Conservation (phyloP, 1,140 invertebrate species). For the Macrobrachium nipponense region DNA sequence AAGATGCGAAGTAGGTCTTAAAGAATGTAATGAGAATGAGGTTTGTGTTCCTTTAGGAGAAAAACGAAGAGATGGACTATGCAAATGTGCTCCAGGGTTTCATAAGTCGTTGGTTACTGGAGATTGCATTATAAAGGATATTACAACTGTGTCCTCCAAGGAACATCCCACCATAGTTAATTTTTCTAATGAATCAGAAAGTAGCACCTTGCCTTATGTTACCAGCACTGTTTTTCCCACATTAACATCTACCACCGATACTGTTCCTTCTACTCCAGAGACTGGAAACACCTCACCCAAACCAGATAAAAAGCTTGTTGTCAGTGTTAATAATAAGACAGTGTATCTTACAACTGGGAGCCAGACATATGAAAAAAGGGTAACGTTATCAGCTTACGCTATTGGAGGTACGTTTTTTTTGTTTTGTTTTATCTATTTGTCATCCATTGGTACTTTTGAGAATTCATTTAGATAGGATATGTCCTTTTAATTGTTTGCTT, state of each 20-base stretch:
- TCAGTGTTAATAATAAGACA: slow-evolving; percentile 42
- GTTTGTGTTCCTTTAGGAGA: slow-evolving; percentile 66
- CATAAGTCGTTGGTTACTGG: not conserved
- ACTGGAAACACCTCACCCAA: slow-evolving; percentile 67
- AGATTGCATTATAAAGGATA: slow-evolving; percentile 8
- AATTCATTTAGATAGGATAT: too few relatives aligned
- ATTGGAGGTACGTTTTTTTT: slow-evolving; percentile 44
- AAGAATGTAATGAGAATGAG: slow-evolving; percentile 66
- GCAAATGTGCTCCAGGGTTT: slow-evolving; percentile 72
- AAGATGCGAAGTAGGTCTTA: slow-evolving; percentile 67
- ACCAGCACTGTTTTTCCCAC: not conserved
- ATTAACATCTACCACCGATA: not conserved
- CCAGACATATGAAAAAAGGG: slow-evolving; percentile 32
- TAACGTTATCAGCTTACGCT: slow-evolving; percentile 51
- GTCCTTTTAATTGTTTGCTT: too few relatives aligned
- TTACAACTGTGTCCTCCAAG: not conserved
- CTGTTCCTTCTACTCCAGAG: not conserved
- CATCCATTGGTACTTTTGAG: not conserved
- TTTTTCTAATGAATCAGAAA: not conserved
- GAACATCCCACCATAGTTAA: not conserved
- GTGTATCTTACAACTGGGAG: slow-evolving; percentile 17
- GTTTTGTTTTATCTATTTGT: not conserved
- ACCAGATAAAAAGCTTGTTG: slow-evolving; percentile 71
- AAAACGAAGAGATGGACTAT: slow-evolving; percentile 74
- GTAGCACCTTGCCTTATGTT: not conserved